Conservation (phyloP, 2,888 invertebrate genomes). For the Drosophila mayaguana region DNA sequence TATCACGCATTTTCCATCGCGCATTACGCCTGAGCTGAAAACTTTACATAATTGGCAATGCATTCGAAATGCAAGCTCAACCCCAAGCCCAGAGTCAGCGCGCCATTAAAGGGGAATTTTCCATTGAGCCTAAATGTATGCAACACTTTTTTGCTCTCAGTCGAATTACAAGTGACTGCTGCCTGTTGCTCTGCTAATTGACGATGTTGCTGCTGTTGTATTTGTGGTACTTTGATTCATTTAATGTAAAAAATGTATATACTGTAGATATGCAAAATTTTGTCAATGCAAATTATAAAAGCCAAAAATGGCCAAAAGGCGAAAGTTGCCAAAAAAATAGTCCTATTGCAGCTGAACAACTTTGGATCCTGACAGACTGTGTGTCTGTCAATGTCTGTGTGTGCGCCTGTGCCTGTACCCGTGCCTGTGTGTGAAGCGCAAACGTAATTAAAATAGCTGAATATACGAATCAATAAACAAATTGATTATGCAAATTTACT, state of each 20-base stretch:
- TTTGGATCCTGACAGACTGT: slow-evolving; percentile 5
- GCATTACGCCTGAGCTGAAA: slow-evolving; percentile 19
- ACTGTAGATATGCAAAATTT: slow-evolving; percentile 24
- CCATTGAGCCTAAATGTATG: slow-evolving; percentile 44
- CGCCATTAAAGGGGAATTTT: slow-evolving; percentile 52
- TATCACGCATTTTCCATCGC: slow-evolving; percentile 1
- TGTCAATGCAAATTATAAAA: slow-evolving; percentile 28
- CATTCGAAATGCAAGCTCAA: slow-evolving; percentile 9
- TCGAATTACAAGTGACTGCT: slow-evolving; percentile 1
- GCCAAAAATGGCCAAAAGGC: slow-evolving; percentile 34
- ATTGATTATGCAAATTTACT: slow-evolving; percentile 78
- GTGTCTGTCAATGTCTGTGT: slow-evolving; percentile 1
- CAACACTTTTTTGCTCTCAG: slow-evolving; percentile 20
- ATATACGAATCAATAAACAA: slow-evolving; percentile 77
- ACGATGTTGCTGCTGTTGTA: slow-evolving; percentile 16
- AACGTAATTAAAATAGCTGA: slow-evolving; percentile 76
- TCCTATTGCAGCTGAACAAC: slow-evolving; percentile 10
- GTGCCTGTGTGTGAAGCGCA: slow-evolving; percentile 31
- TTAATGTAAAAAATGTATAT: slow-evolving; percentile 20
- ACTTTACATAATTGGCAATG: slow-evolving; percentile 33
- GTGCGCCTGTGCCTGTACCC: background rate
- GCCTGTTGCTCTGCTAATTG: slow-evolving; percentile 42
- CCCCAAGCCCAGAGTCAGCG: background rate
- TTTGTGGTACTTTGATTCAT: slow-evolving; percentile 43
- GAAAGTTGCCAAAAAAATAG: slow-evolving; percentile 7